Conservation (phyloP, 1,140 invertebrate genomes). For the Caenorhabditis briggsae region DNA sequence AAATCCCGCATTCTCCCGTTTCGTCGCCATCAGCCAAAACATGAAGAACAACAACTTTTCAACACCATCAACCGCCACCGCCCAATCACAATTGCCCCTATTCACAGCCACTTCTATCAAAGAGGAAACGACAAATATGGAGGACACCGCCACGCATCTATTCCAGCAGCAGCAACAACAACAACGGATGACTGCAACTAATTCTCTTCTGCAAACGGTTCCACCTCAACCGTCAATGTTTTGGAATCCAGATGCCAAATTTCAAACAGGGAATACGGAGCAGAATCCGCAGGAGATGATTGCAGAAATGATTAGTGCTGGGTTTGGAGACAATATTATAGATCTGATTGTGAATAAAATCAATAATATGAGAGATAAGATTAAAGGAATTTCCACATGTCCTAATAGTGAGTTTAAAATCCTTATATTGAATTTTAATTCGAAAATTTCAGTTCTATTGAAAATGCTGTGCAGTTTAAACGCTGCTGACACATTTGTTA, state of each 20-base stretch:
- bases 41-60: constrained; percentile 46
- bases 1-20: constrained; percentile 27
- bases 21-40: constrained; percentile 20
- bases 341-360: constrained; percentile 20
- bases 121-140: neutral
- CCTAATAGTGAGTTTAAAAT: neutral
- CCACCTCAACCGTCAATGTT: constrained; percentile 11
- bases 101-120: neutral
- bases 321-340: constrained; percentile 26
- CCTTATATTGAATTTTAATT: no score
- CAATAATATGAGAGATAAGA: constrained; percentile 39
- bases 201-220: constrained; percentile 3
- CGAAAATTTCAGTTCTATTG: constrained; percentile 26
- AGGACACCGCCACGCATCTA: neutral
- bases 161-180: constrained; percentile 41
- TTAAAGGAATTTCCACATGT: constrained; percentile 8
- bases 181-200: neutral
- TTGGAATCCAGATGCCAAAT: constrained; percentile 7
- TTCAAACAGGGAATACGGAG: neutral
- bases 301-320: constrained; percentile 31
- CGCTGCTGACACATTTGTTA: constrained; percentile 29
- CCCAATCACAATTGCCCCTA: neutral
- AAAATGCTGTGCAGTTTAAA: constrained; percentile 45
- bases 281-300: constrained; percentile 20
- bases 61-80: constrained; percentile 8